Percentiles rank a stretch among this genome's conserved stretches.
phyloP scores from a whole-genome alignment of 92 coral and sea anemone species.

The Epizoanthus ramosus region DNA sequence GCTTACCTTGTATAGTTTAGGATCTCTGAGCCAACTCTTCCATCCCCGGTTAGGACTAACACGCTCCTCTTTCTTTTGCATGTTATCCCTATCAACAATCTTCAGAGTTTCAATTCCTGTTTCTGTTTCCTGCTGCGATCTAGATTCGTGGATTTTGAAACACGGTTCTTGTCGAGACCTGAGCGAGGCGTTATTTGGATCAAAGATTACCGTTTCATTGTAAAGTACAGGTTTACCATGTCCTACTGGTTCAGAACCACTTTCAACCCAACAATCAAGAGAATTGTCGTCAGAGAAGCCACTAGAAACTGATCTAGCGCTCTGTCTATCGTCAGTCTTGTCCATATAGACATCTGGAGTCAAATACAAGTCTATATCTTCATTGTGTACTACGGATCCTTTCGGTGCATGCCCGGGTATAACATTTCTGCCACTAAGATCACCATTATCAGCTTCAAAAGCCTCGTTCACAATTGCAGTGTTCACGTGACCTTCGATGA shows the following conservation, averaged over 20 bases:
- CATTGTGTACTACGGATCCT: not conserved
- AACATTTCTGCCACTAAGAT: not conserved
- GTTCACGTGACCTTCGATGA: slow-evolving; percentile 11
- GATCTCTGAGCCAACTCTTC: slow-evolving; percentile 69
- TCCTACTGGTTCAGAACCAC: slow-evolving; percentile 20
- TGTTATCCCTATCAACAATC: slow-evolving; percentile 36
- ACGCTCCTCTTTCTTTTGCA: not conserved
- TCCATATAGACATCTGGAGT: not conserved
- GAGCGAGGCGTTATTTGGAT: slow-evolving; percentile 11
- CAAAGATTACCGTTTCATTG: slow-evolving; percentile 37
- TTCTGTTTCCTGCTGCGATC: not conserved
- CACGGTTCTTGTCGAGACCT: slow-evolving; percentile 18
- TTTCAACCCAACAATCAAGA: slow-evolving; percentile 14
- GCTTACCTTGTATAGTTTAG: slow-evolving; percentile 76
- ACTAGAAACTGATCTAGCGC: slow-evolving; percentile 22
- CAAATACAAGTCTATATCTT: not conserved
- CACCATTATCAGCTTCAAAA: slow-evolving; percentile 47
- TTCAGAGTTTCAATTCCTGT: not conserved
- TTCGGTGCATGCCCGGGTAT: not conserved
- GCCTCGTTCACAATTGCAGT: slow-evolving; percentile 55
- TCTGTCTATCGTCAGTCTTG: slow-evolving; percentile 8
- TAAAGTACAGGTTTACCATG: not conserved
- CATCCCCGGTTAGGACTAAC: slow-evolving; percentile 36
- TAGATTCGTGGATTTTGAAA: not conserved
- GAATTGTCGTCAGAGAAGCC: slow-evolving; percentile 23